Evolutionary conservation across 2,888 invertebrate genomes (phyloP).

Genomic region (Seira musarum): DNA sequence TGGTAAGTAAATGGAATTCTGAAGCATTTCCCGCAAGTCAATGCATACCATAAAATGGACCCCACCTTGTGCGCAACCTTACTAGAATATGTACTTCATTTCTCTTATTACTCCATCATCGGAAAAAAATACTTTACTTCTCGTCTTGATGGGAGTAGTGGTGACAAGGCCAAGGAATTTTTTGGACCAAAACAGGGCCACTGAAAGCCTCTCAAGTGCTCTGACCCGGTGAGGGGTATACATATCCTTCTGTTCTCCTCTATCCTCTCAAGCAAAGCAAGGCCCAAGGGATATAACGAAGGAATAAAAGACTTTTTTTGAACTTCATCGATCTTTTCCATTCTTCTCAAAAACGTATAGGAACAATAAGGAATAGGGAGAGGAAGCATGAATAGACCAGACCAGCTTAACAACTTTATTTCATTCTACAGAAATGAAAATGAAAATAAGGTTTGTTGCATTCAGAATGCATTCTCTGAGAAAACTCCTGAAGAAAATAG

Average conservation of each 20-base stretch:
- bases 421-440: background rate
- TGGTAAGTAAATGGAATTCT: background rate
- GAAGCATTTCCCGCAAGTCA: background rate
- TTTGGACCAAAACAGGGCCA: slow-evolving; percentile 35
- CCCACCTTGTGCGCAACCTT: background rate
- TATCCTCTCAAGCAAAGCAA: no score
- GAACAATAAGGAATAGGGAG: background rate
- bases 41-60: slow-evolving; percentile 7
- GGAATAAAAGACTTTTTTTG: slow-evolving; percentile 1
- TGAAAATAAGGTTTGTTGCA: slow-evolving; percentile 9
- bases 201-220: slow-evolving; percentile 34
- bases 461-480: background rate
- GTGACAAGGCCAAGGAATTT: slow-evolving; percentile 50
- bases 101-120: background rate
- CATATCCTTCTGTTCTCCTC: slow-evolving; percentile 29
- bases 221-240: slow-evolving; percentile 51
- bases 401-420: slow-evolving; percentile 4
- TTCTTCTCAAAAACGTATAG: background rate
- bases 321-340: slow-evolving; percentile 9
- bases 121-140: background rate
- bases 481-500: slow-evolving; percentile 1
- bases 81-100: background rate
- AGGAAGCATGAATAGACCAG: no score
- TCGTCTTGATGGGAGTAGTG: background rate
- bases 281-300: background rate